Percentiles rank a stretch among this genome's conserved stretches.
These are phyloP conservation scores for Sebastes oblongus DNA, from an alignment of 2,797 vertebrate species.

Conservation along the genomic window DNA sequence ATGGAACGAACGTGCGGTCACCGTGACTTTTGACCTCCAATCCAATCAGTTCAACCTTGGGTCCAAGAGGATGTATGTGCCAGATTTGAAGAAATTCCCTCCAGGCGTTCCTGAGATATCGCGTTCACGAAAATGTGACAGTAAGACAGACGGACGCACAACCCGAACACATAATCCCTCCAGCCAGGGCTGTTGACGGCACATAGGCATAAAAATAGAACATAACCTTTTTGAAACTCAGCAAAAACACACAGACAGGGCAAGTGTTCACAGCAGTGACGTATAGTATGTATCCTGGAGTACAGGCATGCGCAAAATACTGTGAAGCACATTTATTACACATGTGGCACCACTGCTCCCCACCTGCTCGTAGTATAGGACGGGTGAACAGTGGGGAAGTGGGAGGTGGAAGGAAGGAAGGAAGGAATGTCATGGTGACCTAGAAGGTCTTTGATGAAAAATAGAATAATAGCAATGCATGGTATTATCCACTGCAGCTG, in stretches of 20 bases:
- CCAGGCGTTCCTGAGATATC: neutral
- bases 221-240: slow-evolving; percentile 28
- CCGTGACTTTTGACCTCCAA: neutral
- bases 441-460: slow-evolving; percentile 68
- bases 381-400: slow-evolving; percentile 16
- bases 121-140: neutral
- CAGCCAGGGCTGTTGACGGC: neutral
- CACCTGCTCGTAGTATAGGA: slow-evolving; percentile 36
- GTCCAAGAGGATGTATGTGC: neutral
- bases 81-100: neutral
- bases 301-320: slow-evolving; percentile 14
- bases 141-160: neutral
- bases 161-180: neutral
- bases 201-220: neutral
- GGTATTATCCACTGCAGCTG: slow-evolving; percentile 48
- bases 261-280: slow-evolving; percentile 4
- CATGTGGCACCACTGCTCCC: slow-evolving; percentile 19
- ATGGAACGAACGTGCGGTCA: neutral
- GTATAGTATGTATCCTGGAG: slow-evolving; percentile 16
- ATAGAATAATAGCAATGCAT: slow-evolving; percentile 51
- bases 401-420: slow-evolving; percentile 18
- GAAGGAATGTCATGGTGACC: slow-evolving; percentile 74
- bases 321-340: slow-evolving; percentile 58
- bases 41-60: neutral
- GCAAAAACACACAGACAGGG: slow-evolving; percentile 17